Conservation (phyloP, 2,888 invertebrate species). For the Tridacna gigas region DNA sequence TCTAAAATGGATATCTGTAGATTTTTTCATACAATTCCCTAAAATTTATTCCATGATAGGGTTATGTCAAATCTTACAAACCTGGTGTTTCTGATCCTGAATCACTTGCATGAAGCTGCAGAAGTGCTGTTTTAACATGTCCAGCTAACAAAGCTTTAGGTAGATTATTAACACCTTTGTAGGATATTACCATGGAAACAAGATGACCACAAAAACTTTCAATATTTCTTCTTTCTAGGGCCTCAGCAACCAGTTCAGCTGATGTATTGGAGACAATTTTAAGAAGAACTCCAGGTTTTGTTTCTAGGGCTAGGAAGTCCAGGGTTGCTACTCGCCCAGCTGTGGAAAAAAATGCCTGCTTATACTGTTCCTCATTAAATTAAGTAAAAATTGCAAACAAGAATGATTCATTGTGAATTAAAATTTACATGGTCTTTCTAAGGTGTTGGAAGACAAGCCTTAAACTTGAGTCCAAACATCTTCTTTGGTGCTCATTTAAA, state of each 20-base stretch:
- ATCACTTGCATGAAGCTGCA: slow-evolving; percentile 73
- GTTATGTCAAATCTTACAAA: slow-evolving; percentile 16
- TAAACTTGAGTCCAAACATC: no score
- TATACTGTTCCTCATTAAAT: not conserved
- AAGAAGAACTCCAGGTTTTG: slow-evolving; percentile 76
- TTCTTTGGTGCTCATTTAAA: no score
- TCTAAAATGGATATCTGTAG: no score
- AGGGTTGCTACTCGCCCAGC: slow-evolving; percentile 76
- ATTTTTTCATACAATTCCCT: no score
- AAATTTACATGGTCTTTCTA: no score
- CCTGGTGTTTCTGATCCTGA: slow-evolving; percentile 53
- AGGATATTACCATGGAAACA: slow-evolving; percentile 79
- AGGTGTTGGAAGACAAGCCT: no score
- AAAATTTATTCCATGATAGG: no score
- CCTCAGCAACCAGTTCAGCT: slow-evolving; percentile 71
- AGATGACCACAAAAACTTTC: slow-evolving; percentile 78
- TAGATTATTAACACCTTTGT: slow-evolving; percentile 78
- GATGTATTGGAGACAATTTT: slow-evolving; percentile 77
- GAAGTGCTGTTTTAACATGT: slow-evolving; percentile 78
- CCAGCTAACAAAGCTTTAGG: slow-evolving; percentile 81
- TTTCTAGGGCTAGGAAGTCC: slow-evolving; percentile 80
- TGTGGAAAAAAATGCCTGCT: slow-evolving; percentile 31
- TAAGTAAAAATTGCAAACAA: no score
- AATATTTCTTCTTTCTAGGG: slow-evolving; percentile 69
- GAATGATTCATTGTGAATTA: no score